Evolutionary conservation across 1,140 invertebrate species (phyloP), one percentile per base, ranked within the genome.

Genomic region (Aphaenogaster rudis): DNA sequence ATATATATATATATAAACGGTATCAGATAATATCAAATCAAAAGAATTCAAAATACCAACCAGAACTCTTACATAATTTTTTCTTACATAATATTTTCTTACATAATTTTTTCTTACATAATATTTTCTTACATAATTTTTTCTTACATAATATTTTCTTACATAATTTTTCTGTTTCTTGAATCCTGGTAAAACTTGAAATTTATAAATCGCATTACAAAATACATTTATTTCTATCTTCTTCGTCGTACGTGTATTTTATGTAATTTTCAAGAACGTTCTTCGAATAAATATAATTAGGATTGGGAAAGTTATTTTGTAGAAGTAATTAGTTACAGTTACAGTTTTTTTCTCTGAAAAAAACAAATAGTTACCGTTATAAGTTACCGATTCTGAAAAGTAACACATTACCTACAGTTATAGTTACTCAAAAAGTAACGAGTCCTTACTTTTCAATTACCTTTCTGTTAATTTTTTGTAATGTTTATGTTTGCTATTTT

Each of bases 141-240:
- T 21, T 21, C 21, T 21, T 21, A 21, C 21, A 21, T 21, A 21
- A 21, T 21, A n/a, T 33, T 63, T 36, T 21, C 6, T 78, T 63
- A 13, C 1, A 28, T 63, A 6, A 64, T n/a, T 48, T 48, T 33
- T 50, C 15, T 64, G 15, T 48, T 15, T 11, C 3, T n/a, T 42
- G 13, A 61, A 61, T 59, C 2, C 7, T 61, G 2, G 15, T 33
- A 28, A 77, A 59, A 59, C 21, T 77, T 28, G n/a, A 45, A 13
- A 64, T 21, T 77, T 42, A 61, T 72, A 42, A 28, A 11, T 61
- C 8, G 8, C 3, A 45, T 42, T 61, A 0, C 17, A 33, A 77
- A 77, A 64, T 48, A 48, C 9, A 39, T 74, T 52, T 48, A 63
- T 64, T 33, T 36, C 5, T 8, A 74, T 76, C 13, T 59, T 59